Evolutionary conservation across 1,140 invertebrate species (phyloP).

Genomic region (Drosophila ogumai): DNA sequence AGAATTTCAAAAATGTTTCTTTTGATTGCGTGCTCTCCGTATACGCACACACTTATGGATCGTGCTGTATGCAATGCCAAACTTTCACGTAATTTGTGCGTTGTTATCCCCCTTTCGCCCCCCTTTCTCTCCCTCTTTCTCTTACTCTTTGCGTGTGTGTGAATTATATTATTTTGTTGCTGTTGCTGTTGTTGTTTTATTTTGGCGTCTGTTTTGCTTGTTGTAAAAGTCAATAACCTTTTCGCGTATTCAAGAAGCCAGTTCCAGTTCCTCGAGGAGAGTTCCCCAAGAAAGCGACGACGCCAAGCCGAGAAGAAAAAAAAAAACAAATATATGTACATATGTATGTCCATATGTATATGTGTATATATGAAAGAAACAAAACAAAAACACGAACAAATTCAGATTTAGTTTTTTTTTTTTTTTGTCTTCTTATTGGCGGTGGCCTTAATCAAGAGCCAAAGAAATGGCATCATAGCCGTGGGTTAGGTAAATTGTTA

Average conservation of each 20-base stretch:
- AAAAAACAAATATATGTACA: neutral
- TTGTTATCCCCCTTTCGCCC: slow-evolving; percentile 27
- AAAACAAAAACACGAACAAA: slow-evolving; percentile 31
- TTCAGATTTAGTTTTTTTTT: slow-evolving; percentile 43
- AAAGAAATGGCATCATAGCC: slow-evolving; percentile 65
- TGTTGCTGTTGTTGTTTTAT: slow-evolving; percentile 36
- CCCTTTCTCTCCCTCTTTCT: slow-evolving; percentile 20
- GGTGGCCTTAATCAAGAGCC: slow-evolving; percentile 68
- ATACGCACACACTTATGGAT: slow-evolving; percentile 10
- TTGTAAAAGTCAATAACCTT: slow-evolving; percentile 83
- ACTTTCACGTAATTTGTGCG: slow-evolving; percentile 83
- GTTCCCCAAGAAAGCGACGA: slow-evolving; percentile 42
- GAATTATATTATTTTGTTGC: slow-evolving; percentile 76
- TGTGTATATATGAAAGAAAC: slow-evolving; percentile 2
- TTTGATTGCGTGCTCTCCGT: slow-evolving; percentile 69
- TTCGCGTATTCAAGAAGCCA: slow-evolving; percentile 77
- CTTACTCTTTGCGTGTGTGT: slow-evolving; percentile 45
- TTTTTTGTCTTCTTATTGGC: neutral
- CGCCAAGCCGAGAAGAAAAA: slow-evolving; percentile 15
- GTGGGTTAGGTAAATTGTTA: slow-evolving; percentile 33
- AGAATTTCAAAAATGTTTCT: slow-evolving; percentile 80
- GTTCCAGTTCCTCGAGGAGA: slow-evolving; percentile 54
- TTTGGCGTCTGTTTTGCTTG: slow-evolving; percentile 76
- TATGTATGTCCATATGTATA: neutral
- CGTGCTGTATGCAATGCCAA: slow-evolving; percentile 69